Base-by-base conservation (phyloP, 2,888 invertebrate genomes). In the Andrena trimmerana region DNA sequence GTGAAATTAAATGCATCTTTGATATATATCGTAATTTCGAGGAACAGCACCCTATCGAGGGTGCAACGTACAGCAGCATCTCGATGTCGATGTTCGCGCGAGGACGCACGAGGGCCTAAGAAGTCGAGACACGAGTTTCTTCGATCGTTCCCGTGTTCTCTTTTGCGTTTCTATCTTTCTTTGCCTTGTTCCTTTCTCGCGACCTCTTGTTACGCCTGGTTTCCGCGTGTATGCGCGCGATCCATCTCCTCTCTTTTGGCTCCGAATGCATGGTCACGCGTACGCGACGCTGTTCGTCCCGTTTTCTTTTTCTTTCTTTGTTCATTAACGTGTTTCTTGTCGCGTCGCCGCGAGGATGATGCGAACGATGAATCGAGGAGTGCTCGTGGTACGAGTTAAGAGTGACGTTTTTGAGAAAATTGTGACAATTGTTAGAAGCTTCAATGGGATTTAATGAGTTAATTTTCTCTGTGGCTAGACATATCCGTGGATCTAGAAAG, bases 61-160 rank as follows among this genome's bases (percentile, higher is more conserved):
- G 27, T 33, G 68, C 65, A 57, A 10, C 60, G 85, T 87, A 87
- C 83, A 79, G 86, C 65, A 60, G 85, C 79, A 68, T 82, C 73
- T 85, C 80, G 87, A 79, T 75, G 83, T 88, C 85, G 36, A 10
- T 36, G 36, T 36, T 36, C 83, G 85, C 83, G 78, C 83, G 86
- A 88, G 81, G 88, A 88, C 88, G 85, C 83, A 80, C 83, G 86
- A 88, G 81, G 88, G 88, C 88, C 88, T 88, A 88, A 88, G 27
- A 67, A 83, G 70, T 83, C 85, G 88, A 81, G 70, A 70, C 63
- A 68, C 73, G 57, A 68, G 20, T 60, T 63, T 71, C 29, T 73
- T 66, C 33, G 50, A 13, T 70, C 60, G 62, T 52, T 70, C 33
- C 59, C 27, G 6, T 60, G 13, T 36, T 69, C 42, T 48, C 48